These are phyloP conservation scores for Cryptotis parvus DNA, from an alignment of 2,113 vertebrate genomes.

Conservation along the genomic window DNA sequence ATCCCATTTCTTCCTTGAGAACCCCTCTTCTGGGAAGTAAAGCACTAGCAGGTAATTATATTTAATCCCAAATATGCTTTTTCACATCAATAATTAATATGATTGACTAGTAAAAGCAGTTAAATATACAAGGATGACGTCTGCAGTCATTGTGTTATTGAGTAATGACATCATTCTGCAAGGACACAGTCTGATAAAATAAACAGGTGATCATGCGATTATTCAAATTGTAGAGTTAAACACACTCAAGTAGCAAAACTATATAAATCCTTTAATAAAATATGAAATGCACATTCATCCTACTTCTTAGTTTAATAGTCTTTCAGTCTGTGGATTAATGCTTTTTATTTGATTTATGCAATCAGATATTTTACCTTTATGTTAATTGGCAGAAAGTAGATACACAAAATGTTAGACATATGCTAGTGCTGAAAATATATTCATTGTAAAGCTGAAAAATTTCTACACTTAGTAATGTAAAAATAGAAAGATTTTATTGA, in stretches of 20 bases:
- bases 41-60: neutral
- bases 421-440: neutral
- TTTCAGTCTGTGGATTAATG: neutral
- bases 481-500: neutral
- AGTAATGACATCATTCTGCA: neutral
- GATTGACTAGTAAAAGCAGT: neutral
- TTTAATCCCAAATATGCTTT: neutral
- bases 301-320: neutral
- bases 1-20: neutral
- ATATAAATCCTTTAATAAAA: neutral
- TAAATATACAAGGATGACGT: neutral
- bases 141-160: neutral
- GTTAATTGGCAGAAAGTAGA: neutral
- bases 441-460: neutral
- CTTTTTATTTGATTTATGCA: neutral
- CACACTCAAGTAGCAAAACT: neutral
- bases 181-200: neutral
- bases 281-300: neutral
- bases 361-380: neutral
- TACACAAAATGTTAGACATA: neutral
- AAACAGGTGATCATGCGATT: neutral
- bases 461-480: neutral
- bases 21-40: neutral
- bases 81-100: neutral
- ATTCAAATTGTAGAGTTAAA: neutral